phyloP scores from a whole-genome alignment of 2,888 invertebrate species.

The Watsonalla binaria region DNA sequence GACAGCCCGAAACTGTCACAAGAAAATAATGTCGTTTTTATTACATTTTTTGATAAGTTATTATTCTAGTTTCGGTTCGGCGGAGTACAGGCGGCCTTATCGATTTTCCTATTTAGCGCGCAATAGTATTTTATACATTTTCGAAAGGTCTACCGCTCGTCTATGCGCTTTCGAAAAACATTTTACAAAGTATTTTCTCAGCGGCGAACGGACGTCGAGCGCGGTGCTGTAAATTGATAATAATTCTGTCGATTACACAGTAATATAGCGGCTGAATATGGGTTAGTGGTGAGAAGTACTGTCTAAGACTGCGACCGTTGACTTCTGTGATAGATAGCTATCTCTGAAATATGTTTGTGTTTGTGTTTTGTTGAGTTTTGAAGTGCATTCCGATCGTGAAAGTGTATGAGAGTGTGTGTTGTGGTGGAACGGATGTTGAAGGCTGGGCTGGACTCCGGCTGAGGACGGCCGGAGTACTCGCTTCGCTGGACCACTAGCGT shows the following conservation, averaged over 20 bases:
- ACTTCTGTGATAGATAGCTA: conserved; percentile 43
- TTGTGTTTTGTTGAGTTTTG: conserved; percentile 55
- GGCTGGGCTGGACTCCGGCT: conserved; percentile 4
- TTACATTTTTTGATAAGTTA: conserved; percentile 78
- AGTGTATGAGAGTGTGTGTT: conserved; percentile 59
- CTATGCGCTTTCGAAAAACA: conserved; percentile 76
- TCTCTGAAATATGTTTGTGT: conserved; percentile 42
- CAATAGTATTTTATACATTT: conserved; percentile 71
- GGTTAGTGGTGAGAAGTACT: conserved; percentile 66
- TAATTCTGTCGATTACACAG: conserved; percentile 75
- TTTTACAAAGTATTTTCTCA: conserved; percentile 68
- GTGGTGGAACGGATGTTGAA: conserved; percentile 55
- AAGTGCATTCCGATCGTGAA: conserved; percentile 61
- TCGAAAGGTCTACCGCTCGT: conserved; percentile 70
- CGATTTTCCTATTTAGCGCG: conserved; percentile 76
- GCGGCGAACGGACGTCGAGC: conserved; percentile 66
- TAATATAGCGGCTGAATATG: conserved; percentile 71
- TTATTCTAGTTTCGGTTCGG: conserved; percentile 71
- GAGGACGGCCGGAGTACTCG: neutral
- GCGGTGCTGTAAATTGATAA: conserved; percentile 72
- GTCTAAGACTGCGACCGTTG: conserved; percentile 43
- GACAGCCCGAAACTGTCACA: conserved; percentile 71
- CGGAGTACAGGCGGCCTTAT: conserved; percentile 65
- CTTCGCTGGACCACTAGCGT: conserved; percentile 19
- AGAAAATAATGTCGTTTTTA: conserved; percentile 78